Percentiles rank a stretch among this genome's conserved stretches.
phyloP scores from a whole-genome alignment of 2,797 vertebrate genomes.

The Typhlichthys subterraneus region DNA sequence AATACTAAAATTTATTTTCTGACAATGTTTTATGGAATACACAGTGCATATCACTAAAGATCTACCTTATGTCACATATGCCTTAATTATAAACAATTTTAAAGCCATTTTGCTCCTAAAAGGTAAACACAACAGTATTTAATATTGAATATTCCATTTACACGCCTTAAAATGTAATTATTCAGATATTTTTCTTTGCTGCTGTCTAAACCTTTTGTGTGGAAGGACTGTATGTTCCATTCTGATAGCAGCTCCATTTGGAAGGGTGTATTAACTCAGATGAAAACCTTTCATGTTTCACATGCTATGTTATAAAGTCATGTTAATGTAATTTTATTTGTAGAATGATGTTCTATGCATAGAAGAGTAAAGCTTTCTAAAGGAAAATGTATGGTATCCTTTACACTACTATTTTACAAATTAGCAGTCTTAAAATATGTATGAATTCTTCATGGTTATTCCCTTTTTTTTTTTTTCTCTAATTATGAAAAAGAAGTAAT shows the following conservation, averaged over 20 bases:
- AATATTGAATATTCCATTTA: conserved; percentile 60
- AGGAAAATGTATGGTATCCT: too few species aligned
- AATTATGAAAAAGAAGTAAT: background rate
- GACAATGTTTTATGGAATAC: too few species aligned
- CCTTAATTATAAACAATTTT: conserved; percentile 29
- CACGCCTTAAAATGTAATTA: conserved; percentile 70
- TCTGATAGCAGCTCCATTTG: conserved; percentile 62
- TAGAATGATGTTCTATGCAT: conserved; percentile 19
- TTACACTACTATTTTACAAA: background rate
- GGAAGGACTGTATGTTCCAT: conserved; percentile 53
- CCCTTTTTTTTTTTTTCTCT: background rate
- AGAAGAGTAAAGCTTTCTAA: too few species aligned
- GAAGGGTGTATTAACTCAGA: conserved; percentile 29
- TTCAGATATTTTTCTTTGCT: conserved; percentile 59
- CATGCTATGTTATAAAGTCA: conserved; percentile 19
- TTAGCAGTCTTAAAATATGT: background rate
- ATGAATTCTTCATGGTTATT: background rate
- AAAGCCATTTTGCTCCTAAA: conserved; percentile 42
- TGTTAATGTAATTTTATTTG: conserved; percentile 43
- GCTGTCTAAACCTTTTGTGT: conserved; percentile 50
- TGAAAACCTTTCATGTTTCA: conserved; percentile 62
- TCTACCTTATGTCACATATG: background rate
- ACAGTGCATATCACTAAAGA: too few species aligned
- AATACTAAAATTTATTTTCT: too few species aligned
- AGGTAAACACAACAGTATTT: conserved; percentile 18